phyloP scores from a whole-genome alignment of 2,888 invertebrate species.

The Drosophila engyochracea region DNA sequence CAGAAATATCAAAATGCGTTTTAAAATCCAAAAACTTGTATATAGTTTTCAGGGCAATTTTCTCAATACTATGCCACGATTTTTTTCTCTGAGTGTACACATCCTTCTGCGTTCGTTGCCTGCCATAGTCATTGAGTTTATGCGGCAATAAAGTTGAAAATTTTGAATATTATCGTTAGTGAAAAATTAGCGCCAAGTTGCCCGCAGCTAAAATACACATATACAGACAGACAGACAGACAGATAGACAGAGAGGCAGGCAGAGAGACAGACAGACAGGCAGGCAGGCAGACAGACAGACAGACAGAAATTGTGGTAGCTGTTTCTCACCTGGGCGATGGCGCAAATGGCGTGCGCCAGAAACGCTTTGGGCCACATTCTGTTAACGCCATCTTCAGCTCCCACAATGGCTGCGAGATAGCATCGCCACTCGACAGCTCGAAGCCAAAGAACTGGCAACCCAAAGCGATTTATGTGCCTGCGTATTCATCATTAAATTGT shows the following conservation, averaged over 20 bases:
- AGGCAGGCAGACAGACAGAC: neutral
- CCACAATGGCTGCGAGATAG: slow-evolving; percentile 35
- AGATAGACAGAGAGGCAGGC: neutral
- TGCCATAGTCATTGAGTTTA: slow-evolving; percentile 72
- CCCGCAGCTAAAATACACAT: slow-evolving; percentile 20
- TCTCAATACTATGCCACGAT: neutral
- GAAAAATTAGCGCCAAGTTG: slow-evolving; percentile 78
- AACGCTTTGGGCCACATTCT: slow-evolving; percentile 64
- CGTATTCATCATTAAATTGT: slow-evolving; percentile 76
- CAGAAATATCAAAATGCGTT: neutral
- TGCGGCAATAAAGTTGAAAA: slow-evolving; percentile 79
- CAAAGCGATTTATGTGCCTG: slow-evolving; percentile 73
- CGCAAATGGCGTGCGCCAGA: slow-evolving; percentile 67
- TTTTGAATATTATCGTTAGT: slow-evolving; percentile 81
- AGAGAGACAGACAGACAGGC: neutral
- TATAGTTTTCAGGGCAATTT: neutral
- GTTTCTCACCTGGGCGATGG: slow-evolving; percentile 44
- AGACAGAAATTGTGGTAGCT: slow-evolving; percentile 1
- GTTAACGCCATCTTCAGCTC: slow-evolving; percentile 55
- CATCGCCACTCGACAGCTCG: slow-evolving; percentile 38
- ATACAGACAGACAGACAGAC: neutral
- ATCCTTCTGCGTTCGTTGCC: slow-evolving; percentile 8
- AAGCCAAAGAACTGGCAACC: slow-evolving; percentile 22
- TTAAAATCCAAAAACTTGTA: neutral
- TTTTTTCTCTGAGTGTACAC: neutral